Evolutionary conservation across 2,797 vertebrate genomes (phyloP).

Genomic region (Urophycis tenuis): DNA sequence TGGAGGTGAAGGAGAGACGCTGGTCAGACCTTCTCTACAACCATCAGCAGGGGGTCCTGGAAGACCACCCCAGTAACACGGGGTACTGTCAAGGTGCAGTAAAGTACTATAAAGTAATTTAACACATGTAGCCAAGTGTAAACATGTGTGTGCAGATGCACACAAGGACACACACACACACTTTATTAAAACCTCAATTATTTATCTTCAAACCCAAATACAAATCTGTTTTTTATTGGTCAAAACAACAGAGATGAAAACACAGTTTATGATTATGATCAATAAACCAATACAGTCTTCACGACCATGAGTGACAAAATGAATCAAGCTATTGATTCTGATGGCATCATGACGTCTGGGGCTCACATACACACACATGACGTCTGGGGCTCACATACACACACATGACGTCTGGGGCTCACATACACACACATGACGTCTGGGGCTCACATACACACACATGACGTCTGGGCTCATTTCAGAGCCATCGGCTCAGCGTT

Average conservation of each 20-base stretch:
- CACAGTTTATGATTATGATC: slow-evolving; percentile 31
- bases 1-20: too few relatives aligned
- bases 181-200: not conserved
- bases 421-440: too few relatives aligned
- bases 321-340: not conserved
- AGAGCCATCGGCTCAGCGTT: too few relatives aligned
- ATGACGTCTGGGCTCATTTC: too few relatives aligned
- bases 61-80: not conserved
- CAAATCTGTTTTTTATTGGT: not conserved
- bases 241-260: slow-evolving; percentile 35
- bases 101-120: not conserved
- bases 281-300: slow-evolving; percentile 37
- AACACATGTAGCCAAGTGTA: not conserved
- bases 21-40: not conserved
- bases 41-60: not conserved
- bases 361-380: too few relatives aligned
- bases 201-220: slow-evolving; percentile 23
- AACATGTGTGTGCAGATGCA: not conserved
- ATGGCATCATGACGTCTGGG: slow-evolving; percentile 7
- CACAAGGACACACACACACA: slow-evolving; percentile 4
- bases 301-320: slow-evolving; percentile 16
- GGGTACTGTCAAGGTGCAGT: too few relatives aligned
- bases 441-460: too few relatives aligned
- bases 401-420: too few relatives aligned
- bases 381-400: too few relatives aligned